Percentiles rank a stretch among this genome's conserved stretches.
Evolutionary conservation across 1,140 invertebrate genomes (phyloP).

Genomic region (Rhizoglyphus robini): DNA sequence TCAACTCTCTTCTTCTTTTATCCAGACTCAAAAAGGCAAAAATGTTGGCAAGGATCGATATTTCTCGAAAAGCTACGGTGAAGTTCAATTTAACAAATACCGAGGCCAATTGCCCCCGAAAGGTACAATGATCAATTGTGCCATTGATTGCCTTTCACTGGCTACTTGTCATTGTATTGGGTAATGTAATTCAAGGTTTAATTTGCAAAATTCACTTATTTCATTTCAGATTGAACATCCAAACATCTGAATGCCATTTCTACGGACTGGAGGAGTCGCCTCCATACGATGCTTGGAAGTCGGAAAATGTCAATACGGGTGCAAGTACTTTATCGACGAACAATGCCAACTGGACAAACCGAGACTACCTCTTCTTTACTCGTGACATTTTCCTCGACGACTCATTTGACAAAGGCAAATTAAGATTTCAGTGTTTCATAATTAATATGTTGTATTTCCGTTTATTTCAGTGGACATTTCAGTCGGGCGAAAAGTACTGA

Average conservation of each 20-base stretch:
- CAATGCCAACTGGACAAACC: neutral
- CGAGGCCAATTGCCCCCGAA: neutral
- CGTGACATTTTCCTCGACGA: conserved; percentile 2
- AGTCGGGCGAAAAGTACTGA: neutral
- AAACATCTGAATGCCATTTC: conserved; percentile 8
- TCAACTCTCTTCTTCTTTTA: too few species aligned
- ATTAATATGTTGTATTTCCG: too few species aligned
- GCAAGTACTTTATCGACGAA: neutral
- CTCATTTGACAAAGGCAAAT: neutral
- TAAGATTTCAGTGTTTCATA: too few species aligned
- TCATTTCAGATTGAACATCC: neutral
- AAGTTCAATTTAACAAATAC: conserved; percentile 3
- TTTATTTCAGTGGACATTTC: neutral
- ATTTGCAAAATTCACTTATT: neutral
- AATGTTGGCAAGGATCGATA: conserved; percentile 1
- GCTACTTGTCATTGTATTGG: conserved; percentile 3
- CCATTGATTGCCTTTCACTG: neutral
- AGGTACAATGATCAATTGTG: neutral
- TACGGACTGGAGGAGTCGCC: neutral
- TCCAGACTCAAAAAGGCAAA: too few species aligned
- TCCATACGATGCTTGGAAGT: neutral
- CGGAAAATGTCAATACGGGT: neutral
- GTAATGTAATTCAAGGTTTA: neutral
- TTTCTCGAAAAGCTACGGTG: conserved; percentile 14
- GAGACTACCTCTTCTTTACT: neutral